Conservation (phyloP, 2,888 invertebrate species). For the Tridacna gigas region DNA sequence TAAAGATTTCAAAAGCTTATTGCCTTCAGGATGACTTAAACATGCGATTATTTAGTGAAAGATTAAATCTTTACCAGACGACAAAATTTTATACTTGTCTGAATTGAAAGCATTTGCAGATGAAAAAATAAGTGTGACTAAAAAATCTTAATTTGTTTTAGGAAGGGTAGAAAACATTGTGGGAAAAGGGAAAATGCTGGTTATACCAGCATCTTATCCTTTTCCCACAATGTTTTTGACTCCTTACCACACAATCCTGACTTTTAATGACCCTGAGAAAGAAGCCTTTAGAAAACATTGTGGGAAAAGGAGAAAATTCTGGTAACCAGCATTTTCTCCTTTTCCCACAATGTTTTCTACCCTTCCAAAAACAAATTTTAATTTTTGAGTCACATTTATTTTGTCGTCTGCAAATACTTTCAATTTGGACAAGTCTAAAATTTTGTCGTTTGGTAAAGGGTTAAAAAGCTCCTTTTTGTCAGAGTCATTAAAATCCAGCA, state of each 20-base stretch:
- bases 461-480: background rate
- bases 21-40: too few species aligned
- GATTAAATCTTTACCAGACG: too few species aligned
- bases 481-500: too few species aligned
- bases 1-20: too few species aligned
- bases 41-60: too few species aligned
- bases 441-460: background rate
- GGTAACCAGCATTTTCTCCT: constrained; percentile 4
- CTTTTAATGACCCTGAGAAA: background rate
- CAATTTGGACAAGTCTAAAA: background rate
- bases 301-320: background rate
- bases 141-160: too few species aligned
- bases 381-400: background rate
- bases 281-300: background rate
- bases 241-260: background rate
- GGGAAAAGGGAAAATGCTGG: background rate
- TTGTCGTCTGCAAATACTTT: background rate
- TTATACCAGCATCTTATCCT: background rate
- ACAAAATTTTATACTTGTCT: too few species aligned
- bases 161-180: background rate
- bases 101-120: too few species aligned
- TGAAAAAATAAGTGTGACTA: too few species aligned
- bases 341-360: background rate
- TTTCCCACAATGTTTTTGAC: background rate
- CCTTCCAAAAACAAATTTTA: background rate